Evolutionary conservation across 1,140 invertebrate genomes (phyloP), one percentile per base, ranked within the genome.

Genomic region (Listronotus oregonensis): DNA sequence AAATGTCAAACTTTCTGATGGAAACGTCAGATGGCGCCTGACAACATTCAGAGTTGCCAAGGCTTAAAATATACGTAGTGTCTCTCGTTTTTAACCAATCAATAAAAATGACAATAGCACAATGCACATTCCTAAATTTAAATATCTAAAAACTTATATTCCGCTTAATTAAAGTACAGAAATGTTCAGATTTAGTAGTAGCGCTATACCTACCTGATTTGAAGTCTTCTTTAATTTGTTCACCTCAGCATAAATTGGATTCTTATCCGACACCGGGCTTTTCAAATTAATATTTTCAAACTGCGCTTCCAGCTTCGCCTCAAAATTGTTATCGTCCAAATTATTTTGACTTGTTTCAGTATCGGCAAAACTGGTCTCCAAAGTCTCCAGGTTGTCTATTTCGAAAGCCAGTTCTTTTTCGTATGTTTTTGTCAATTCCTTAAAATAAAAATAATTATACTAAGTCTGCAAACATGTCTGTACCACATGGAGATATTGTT

Each of bases 241-340:
- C 0, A 78, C 73, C 49, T 75, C 74, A 4, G 75, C 77, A 55
- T 78, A 78, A 46, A 78, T 77, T 0, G 76, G 74, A 17, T 72
- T 66, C 14, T 69, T 72, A n/a, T 74, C 73, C 0, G 70, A 72
- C 17, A 50, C 67, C 9, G 73, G 72, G 50, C 73, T 73, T 43
- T 72, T 71, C 14, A 74, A 46, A 42, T 71, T 73, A 8, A 73
- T 60, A 46, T 68, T 76, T 39, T 74, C 74, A 57, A 72, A 74
- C 39, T 72, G 61, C 5, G 56, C 52, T 14, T 70, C 60, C 18
- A 66, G 34, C 27, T 70, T 71, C 5, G 21, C 34, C 34, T 69
- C 64, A 15, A 73, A 64, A 8, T 61, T 62, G 42, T 46, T 50
- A 14, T 69, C 59, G n/a, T 73, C 71, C 34, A 74, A 58, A 44